Evolutionary conservation across 2,113 vertebrate species (phyloP).

Genomic region (Fulica atra): DNA sequence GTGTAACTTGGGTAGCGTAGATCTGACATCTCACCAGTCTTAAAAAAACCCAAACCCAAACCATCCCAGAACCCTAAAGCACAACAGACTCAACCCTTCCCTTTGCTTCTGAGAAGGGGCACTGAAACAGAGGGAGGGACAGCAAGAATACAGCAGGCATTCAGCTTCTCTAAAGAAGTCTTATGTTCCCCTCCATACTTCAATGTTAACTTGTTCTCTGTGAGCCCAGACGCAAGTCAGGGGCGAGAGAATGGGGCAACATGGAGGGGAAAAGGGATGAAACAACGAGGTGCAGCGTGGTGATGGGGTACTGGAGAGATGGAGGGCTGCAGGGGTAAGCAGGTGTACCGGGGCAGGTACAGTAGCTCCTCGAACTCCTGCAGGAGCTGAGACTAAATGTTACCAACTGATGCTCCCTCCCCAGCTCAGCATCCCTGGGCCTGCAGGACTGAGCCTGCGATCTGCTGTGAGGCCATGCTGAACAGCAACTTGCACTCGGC

Average conservation of each 20-base stretch:
- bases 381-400: neutral
- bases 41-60: neutral
- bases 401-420: rapidly evolving
- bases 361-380: neutral
- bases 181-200: neutral
- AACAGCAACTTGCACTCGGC: neutral
- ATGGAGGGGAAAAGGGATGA: too few relatives aligned
- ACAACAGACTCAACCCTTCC: neutral
- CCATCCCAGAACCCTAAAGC: neutral
- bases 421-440: rapidly evolving
- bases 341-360: rapidly evolving
- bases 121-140: neutral
- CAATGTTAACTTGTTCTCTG: neutral
- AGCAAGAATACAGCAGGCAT: neutral
- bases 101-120: neutral
- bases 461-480: too few relatives aligned
- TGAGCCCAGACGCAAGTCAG: neutral
- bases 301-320: too few relatives aligned
- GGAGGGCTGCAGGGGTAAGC: neutral
- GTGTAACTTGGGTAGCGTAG: neutral
- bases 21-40: neutral
- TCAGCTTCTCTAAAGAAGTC: neutral
- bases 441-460: neutral
- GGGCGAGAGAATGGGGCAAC: neutral
- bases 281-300: neutral